Evolutionary conservation across 2,113 vertebrate species (phyloP), one percentile per base, ranked within the genome.

Genomic region (Limanda limanda): DNA sequence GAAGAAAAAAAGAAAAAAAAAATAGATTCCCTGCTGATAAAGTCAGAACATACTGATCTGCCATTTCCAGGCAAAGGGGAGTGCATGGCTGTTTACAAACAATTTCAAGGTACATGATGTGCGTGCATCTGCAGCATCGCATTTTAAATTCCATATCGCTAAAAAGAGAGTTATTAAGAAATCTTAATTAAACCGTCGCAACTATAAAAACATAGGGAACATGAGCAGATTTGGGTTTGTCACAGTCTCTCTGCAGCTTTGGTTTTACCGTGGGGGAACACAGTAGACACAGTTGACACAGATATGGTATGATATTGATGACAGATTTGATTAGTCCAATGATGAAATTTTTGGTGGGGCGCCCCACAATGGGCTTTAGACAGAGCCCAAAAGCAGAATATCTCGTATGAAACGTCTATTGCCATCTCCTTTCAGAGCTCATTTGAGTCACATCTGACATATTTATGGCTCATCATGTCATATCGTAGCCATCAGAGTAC

Each of bases 401-500:
- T 87, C 82, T 73, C 47, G 80, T 64, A 86, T 87, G 78, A 88
- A 90, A 85, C 79, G 80, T 86, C 81, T 62, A 83, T 76, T 82
- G 90, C 83, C 64, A 74, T 81, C 81, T 91, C 82, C 88, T 91
- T 88, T 93, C 89, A 89, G 86, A 86, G 91, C 90, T 88, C 72
- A 89, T 92, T 91, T 92, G 85, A 92, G 87, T 92, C 87, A 89
- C 79, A 90, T 84, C 78, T 92, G 92, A 92, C 91, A 91, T 92
- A 89, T 92, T 92, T 91, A 92, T 92, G 92, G 88, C 87, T 90
- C 88, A 91, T 93, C 87, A 89, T 92, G 87, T 91, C 89, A 88
- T 85, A 90, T 91, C 75, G 79, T 87, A 88, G 87, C 85, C 87
- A 91, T 92, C 90, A 89, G 55, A 92, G 88, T 76, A 86, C 87